Evolutionary conservation across 2,888 invertebrate genomes (phyloP), one percentile per base, ranked within the genome.

Genomic region (Subacronicta megacephala): DNA sequence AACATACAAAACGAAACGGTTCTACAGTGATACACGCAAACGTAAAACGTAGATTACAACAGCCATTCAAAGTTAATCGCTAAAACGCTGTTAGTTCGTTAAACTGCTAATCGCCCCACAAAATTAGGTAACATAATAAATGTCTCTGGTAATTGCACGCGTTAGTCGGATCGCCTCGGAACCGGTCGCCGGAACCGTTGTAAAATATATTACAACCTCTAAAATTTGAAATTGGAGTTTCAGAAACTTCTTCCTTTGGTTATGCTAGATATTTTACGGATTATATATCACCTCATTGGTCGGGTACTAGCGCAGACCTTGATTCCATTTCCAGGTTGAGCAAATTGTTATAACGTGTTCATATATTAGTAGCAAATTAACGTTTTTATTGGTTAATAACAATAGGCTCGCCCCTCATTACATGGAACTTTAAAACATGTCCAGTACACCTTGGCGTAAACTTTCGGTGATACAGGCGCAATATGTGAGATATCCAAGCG

Each of bases 101-200:
- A 75, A 77, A 78, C 77, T 79, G 71, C 75, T 80, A 84, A 82
- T 82, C 77, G 79, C 61, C 56, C 59, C 60, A 63, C 72, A 66
- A 68, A 82, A 84, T 85, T 80, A 81, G 74, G 77, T 79, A 73
- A 70, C 75, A 72, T 81, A 74, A 79, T 79, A 74, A 78, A 81
- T 77, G 75, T 75, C 60, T 50, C 54, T 63, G n/a, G 63, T 75
- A 77, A 77, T 75, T 71, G 74, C 56, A 52, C 51, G 60, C 67
- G 71, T 75, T 75, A 62, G 65, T 62, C 44, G 57, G 60, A 78
- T 75, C 59, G 63, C 66, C 61, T 56, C 52, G 57, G 57, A 59
- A 70, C 68, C 62, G 52, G 62, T 68, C 58, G 63, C 66, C 42
- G 37, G 55, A 57, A 62, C 55, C 18, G n/a, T 29, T 35, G 10